Evolutionary conservation across 2,797 vertebrate species (phyloP).

Genomic region (Trachops cirrhosus): DNA sequence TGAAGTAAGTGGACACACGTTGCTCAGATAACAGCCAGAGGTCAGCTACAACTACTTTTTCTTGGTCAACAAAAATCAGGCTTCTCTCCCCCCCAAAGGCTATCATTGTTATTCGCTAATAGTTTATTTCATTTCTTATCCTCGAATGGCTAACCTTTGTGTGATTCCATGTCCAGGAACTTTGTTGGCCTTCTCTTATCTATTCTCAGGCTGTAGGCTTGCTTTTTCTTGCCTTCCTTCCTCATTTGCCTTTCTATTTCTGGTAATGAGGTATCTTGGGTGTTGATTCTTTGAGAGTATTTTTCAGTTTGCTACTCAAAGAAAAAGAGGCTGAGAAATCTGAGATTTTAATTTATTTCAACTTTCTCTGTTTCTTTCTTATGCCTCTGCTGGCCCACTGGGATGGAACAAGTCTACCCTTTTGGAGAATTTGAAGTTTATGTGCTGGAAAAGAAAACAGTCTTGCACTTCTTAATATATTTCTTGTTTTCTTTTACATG

Average conservation of each 20-base stretch:
- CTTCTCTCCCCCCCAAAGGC: background rate
- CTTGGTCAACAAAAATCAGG: conserved; percentile 16
- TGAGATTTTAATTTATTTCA: conserved; percentile 68
- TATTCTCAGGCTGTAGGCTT: conserved; percentile 30
- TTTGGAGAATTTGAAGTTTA: conserved; percentile 60
- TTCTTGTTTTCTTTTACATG: conserved; percentile 32
- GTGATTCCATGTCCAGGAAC: background rate
- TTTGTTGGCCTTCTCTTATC: conserved; percentile 51
- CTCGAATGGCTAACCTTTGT: conserved; percentile 35
- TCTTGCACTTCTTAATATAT: conserved; percentile 28
- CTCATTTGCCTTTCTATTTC: conserved; percentile 66
- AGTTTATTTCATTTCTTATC: conserved; percentile 57
- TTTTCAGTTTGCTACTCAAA: conserved; percentile 62
- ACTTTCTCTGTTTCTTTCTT: conserved; percentile 47
- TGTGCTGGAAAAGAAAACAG: conserved; percentile 52
- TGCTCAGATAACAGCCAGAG: background rate
- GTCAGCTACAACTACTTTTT: background rate
- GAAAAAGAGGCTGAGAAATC: conserved; percentile 53
- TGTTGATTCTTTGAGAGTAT: conserved; percentile 65
- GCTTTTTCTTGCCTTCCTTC: conserved; percentile 19
- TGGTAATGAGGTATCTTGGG: conserved; percentile 76
- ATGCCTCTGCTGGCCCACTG: conserved; percentile 2
- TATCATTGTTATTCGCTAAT: conserved; percentile 34
- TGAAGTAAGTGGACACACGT: background rate
- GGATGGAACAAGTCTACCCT: conserved; percentile 46